Evolutionary conservation across 1,140 invertebrate species (phyloP).

Genomic region (Aradophagus sp.): DNA sequence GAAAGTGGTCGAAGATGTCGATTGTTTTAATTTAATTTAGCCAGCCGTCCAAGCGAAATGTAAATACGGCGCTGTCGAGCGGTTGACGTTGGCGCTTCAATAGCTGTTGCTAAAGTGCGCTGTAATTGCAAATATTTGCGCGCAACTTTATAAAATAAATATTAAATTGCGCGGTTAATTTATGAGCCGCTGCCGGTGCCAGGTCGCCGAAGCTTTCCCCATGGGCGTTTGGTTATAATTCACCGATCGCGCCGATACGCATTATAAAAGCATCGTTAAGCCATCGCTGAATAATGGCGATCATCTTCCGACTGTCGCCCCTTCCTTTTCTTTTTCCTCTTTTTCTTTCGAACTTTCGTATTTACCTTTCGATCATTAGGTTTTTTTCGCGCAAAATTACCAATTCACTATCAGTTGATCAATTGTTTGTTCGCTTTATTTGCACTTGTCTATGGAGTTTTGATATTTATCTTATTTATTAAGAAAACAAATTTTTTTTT

Average conservation of each 20-base stretch:
- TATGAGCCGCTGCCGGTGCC: background rate
- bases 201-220: conserved; percentile 10
- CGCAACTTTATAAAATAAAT: conserved; percentile 14
- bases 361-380: no score
- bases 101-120: conserved; percentile 3
- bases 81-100: conserved; percentile 4
- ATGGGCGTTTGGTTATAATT: conserved; percentile 23
- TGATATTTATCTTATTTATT: no score
- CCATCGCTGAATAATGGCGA: conserved; percentile 10
- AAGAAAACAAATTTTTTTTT: no score
- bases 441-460: no score
- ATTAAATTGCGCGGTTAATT: conserved; percentile 19
- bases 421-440: no score
- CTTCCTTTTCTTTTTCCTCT: no score
- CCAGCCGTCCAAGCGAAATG: conserved; percentile 6
- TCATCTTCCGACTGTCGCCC: conserved; percentile 12
- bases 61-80: conserved; percentile 15
- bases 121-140: conserved; percentile 23
- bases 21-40: conserved; percentile 30
- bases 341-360: no score
- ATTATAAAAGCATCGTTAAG: conserved; percentile 6
- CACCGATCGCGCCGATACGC: conserved; percentile 14
- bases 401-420: conserved; percentile 8
- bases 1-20: conserved; percentile 18
- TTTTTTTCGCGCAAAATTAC: no score